These are phyloP conservation scores for Orchesella cincta DNA, from an alignment of 1,140 invertebrate species.

Conservation along the genomic window DNA sequence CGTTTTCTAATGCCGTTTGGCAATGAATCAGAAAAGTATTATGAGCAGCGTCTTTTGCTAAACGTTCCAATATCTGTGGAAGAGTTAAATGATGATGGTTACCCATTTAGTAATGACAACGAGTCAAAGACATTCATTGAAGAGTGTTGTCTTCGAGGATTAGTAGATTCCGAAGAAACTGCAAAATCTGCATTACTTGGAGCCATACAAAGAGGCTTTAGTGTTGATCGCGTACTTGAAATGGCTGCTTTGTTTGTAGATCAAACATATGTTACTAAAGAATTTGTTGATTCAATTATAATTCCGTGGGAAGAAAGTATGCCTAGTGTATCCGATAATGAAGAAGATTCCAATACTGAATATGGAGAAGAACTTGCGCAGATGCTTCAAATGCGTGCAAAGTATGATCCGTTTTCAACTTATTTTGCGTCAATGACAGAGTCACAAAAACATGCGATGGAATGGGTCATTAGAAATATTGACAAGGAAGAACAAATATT, in stretches of 20 bases:
- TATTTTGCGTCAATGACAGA: background rate
- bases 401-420: background rate
- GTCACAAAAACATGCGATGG: background rate
- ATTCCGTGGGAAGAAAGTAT: background rate
- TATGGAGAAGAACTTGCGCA: background rate
- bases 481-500: conserved; percentile 1
- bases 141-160: conserved; percentile 22
- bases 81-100: conserved; percentile 16
- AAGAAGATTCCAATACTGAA: background rate
- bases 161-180: conserved; percentile 26
- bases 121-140: conserved; percentile 30
- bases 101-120: conserved; percentile 13
- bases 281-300: background rate
- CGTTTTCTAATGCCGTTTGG: conserved; percentile 28
- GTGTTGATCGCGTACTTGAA: conserved; percentile 9
- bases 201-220: background rate
- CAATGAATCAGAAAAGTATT: conserved; percentile 15
- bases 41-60: conserved; percentile 13
- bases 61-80: background rate
- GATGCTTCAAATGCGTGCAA: background rate
- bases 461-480: background rate
- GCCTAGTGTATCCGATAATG: background rate
- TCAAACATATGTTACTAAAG: background rate
- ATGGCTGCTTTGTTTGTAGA: background rate
- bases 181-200: conserved; percentile 9